Evolutionary conservation across 1,140 invertebrate genomes (phyloP).

Genomic region (Drosophila tsacasi): DNA sequence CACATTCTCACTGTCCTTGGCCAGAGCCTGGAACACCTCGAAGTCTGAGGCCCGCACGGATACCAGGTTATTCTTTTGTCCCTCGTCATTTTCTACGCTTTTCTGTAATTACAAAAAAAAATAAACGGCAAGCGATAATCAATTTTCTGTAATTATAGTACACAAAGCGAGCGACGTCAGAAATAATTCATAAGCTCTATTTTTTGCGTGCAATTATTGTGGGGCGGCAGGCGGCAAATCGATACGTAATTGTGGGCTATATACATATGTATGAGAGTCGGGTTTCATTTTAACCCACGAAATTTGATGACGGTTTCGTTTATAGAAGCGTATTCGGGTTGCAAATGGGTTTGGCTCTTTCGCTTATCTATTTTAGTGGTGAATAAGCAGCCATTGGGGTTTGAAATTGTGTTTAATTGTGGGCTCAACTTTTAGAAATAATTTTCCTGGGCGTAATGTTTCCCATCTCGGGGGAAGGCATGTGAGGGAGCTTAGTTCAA

Average conservation of each 20-base stretch:
- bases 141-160: slow-evolving; percentile 42
- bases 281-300: slow-evolving; percentile 2
- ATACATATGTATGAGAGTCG: neutral
- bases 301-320: neutral
- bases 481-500: neutral
- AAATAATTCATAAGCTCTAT: slow-evolving; percentile 20
- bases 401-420: neutral
- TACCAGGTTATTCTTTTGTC: slow-evolving; percentile 96
- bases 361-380: neutral
- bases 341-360: neutral
- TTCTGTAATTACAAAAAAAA: slow-evolving; percentile 87
- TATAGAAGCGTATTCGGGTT: slow-evolving; percentile 3
- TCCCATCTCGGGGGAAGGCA: neutral
- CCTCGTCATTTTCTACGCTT: slow-evolving; percentile 94
- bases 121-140: neutral
- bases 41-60: slow-evolving; percentile 97
- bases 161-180: neutral
- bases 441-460: neutral
- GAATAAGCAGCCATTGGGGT: no score
- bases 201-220: neutral
- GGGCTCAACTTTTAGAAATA: no score
- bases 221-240: neutral
- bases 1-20: slow-evolving; percentile 94
- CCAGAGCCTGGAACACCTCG: slow-evolving; percentile 98
- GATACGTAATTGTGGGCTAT: slow-evolving; percentile 20